Base-by-base conservation (phyloP, 2,113 vertebrate species). In the Entomyzon cyanotis region DNA sequence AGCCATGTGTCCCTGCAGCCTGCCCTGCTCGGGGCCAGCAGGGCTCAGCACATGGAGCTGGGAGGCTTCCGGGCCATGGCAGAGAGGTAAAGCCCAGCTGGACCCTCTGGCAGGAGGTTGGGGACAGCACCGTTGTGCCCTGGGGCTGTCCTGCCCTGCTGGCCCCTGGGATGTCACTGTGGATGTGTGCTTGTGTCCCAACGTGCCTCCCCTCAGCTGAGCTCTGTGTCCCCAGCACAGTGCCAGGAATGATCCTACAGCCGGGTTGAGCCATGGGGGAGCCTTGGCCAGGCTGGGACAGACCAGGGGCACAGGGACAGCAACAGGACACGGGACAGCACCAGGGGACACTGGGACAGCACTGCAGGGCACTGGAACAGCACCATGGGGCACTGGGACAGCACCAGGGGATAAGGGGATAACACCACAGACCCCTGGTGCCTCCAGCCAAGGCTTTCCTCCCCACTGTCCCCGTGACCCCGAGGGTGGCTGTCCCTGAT, bases 331-430 rank as follows among this genome's bases (percentile, higher is more conserved):
- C 28, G 53, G 70, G 71, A 46, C 19, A 23, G 41, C 8, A 8
- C 1, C 2, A 4, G 0, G 0, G 33, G 41, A 1, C 9, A n/a
- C 31, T 27, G 53, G 53, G 39, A 15, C 19, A 46, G 25, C 14
- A 16, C 5, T n/a, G n/a, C 0, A 0, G 49, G 30, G 5, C 11
- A 41, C 28, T 21, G 53, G 70, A 53, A 46, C 19, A 23, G 41
- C 8, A 8, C 1, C 2, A 4, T 0, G 0, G 33, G 41, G 0
- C 9, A n/a, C 31, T 27, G 53, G 53, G 39, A 15, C 19, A 46
- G 25, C 14, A 16, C 5, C 5, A 1, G 0, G 2, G 69, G 50
- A 42, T 11, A 42, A 9, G 11, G 39, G 39, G 39, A 39, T 8
- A 20, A 19, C 44, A 46, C 18, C 25, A 9, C 25, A 5, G 63